Conservation (phyloP, 2,888 invertebrate genomes). For the Hydrotaea diabolus region DNA sequence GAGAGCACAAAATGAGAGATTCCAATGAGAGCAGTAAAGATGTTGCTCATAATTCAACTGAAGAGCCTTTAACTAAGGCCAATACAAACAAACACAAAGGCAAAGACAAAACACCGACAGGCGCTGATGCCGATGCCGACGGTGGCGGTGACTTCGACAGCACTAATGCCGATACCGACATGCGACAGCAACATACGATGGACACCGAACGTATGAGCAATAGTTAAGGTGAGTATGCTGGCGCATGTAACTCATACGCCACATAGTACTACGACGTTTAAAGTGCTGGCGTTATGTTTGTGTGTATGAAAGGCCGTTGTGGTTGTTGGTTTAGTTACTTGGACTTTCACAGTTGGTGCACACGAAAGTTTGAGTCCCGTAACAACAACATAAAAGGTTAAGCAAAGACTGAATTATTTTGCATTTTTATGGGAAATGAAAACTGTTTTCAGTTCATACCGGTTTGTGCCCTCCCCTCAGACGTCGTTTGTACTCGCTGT, state of each 20-base stretch:
- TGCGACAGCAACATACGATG: not conserved
- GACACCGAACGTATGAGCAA: not conserved
- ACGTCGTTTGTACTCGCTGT: not conserved
- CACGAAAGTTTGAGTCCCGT: not conserved
- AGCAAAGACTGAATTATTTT: slow-evolving; percentile 13
- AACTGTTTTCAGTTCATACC: not conserved
- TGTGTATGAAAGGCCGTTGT: not conserved
- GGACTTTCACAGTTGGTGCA: not conserved
- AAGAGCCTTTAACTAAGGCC: no score
- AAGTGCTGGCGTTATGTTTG: not conserved
- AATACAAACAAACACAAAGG: no score
- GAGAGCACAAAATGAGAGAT: not conserved
- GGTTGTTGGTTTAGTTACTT: not conserved
- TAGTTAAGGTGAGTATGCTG: not conserved
- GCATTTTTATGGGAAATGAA: not conserved
- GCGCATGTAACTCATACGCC: not conserved
- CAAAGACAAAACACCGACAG: not conserved
- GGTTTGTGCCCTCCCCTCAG: not conserved
- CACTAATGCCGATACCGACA: no score
- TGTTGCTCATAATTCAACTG: not conserved
- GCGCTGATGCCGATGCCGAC: no score
- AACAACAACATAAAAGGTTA: slow-evolving; percentile 7
- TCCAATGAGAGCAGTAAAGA: not conserved
- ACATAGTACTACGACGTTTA: not conserved
- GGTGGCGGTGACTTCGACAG: no score